Base-by-base conservation (phyloP, 2,797 vertebrate species). In the Pogonophryne albipinna region DNA sequence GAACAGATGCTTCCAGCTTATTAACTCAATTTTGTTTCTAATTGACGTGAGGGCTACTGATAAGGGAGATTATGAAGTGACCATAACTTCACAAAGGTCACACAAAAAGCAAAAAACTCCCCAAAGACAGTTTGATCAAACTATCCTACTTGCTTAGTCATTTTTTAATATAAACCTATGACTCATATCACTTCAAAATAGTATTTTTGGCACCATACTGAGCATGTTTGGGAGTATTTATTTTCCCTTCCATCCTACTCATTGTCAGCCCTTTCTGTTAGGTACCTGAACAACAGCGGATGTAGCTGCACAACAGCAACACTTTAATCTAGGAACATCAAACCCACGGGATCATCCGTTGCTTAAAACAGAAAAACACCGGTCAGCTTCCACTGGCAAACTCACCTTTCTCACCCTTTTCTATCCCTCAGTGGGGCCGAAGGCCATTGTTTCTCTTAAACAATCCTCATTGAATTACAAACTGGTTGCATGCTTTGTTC, bases 401-500 rank as follows among this genome's bases (percentile, higher is more conserved):
- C 88, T 93, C 92, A 92, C 91, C 92, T 94, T 93, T 94, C 93
- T 91, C 92, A 94, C 84, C 91, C 89, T 93, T 91, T 91, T 76
- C 83, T 71, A 91, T 88, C 56, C 82, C 90, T 78, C 89, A 84
- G 65, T 44, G 89, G 87, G 66, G 69, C 70, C 27, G 2, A 23
- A 79, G 70, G 72, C 94, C 87, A 94, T 95, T 95, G 94, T 95
- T 93, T 89, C 63, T 85, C 79, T 85, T 64, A 87, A 94, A 94
- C 94, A 94, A 95, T 95, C 89, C 91, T 84, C 91, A 94, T 94
- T 95, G 94, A 95, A 94, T 94, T 90, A 85, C 89, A 92, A 84
- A 84, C 70, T 80, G 85, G 70, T 83, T 23, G 67, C 77, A 66
- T 76, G 90, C 89, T 93, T 94, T 95, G 94, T 95, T 92, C 79